phyloP scores from a whole-genome alignment of 2,113 vertebrate species.

The Anolis carolinensis region DNA sequence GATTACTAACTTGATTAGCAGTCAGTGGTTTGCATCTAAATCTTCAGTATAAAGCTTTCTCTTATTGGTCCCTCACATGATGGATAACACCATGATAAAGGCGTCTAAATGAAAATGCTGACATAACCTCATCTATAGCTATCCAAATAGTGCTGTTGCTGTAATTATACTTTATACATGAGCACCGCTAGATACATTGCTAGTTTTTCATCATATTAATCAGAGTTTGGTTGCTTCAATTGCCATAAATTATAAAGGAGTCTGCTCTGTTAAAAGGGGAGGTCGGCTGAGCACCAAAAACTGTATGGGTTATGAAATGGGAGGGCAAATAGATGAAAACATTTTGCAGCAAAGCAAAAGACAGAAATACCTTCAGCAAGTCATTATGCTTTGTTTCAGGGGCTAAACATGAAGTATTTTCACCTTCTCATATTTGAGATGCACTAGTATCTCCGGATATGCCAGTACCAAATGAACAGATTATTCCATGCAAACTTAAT shows the following conservation, averaged over 20 bases:
- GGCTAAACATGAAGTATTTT: constrained; percentile 13
- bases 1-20: constrained; percentile 24
- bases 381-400: constrained; percentile 21
- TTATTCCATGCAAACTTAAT: constrained; percentile 46
- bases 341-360: constrained; percentile 29
- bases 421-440: constrained; percentile 5
- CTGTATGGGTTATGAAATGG: constrained; percentile 50
- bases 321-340: constrained; percentile 48
- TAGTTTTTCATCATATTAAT: constrained; percentile 71
- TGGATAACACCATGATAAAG: constrained; percentile 23
- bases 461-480: constrained; percentile 40
- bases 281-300: constrained; percentile 48
- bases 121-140: constrained; percentile 61
- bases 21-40: constrained; percentile 1
- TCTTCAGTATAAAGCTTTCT: constrained; percentile 41
- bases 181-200: constrained; percentile 60
- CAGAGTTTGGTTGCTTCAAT: constrained; percentile 54
- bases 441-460: constrained; percentile 25
- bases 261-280: constrained; percentile 53
- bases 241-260: constrained; percentile 61
- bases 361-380: constrained; percentile 41
- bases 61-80: constrained; percentile 49
- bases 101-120: constrained; percentile 70
- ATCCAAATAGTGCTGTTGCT: constrained; percentile 53
- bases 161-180: constrained; percentile 70